Conservation (phyloP, 2,113 vertebrate genomes). For the Channa argus region DNA sequence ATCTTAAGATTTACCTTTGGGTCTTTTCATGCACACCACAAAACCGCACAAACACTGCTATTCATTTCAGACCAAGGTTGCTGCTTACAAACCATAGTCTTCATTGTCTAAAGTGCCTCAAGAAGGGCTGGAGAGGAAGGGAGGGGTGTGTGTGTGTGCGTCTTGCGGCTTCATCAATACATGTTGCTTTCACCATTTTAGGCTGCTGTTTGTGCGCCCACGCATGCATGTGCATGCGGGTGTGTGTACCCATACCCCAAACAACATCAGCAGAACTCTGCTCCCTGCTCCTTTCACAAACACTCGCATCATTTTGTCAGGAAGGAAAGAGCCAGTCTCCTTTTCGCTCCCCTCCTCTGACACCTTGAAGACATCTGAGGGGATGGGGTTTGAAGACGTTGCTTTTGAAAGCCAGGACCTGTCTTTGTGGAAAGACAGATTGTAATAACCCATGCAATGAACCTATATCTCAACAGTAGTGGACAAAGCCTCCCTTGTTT, state of each 20-base stretch:
- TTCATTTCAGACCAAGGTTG: constrained; percentile 46
- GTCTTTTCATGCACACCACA: constrained; percentile 31
- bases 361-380: constrained; percentile 64
- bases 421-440: constrained; percentile 40
- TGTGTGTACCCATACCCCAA: constrained; percentile 30
- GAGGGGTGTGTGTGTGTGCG: constrained; percentile 11
- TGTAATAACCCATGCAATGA: constrained; percentile 35
- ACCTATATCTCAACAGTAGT: constrained; percentile 34
- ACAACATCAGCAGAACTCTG: constrained; percentile 40
- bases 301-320: constrained; percentile 69
- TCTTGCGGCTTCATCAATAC: constrained; percentile 52
- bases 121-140: constrained; percentile 38
- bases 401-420: constrained; percentile 34
- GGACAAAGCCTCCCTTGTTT: not conserved
- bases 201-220: constrained; percentile 27
- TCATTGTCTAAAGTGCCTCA: constrained; percentile 65
- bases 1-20: constrained; percentile 59
- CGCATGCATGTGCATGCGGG: constrained; percentile 25
- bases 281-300: constrained; percentile 58
- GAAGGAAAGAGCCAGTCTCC: constrained; percentile 47
- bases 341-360: constrained; percentile 50
- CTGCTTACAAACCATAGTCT: constrained; percentile 43
- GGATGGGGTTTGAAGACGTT: constrained; percentile 48
- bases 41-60: constrained; percentile 18
- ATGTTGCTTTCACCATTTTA: constrained; percentile 61